Evolutionary conservation across 1,140 invertebrate species (phyloP), one percentile per base, ranked within the genome.

Genomic region (Nasonia longicornis): DNA sequence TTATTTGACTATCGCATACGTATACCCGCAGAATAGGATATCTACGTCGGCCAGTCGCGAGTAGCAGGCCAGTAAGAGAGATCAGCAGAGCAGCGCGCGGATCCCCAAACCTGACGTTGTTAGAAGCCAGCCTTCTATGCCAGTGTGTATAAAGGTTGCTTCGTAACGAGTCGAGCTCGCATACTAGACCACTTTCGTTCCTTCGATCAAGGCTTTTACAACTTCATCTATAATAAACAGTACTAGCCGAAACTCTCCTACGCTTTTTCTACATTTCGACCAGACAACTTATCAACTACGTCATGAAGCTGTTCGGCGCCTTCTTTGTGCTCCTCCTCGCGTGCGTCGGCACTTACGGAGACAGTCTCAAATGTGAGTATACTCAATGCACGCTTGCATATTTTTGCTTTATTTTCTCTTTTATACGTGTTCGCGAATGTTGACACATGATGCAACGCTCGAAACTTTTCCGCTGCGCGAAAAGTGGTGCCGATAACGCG

Each of bases 111-210:
- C 38, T 58, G 52, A 77, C 31, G 64, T 70, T 77, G 66, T 79
- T 83, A 84, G 69, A 84, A 85, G 58, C 84, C 82, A 89, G 93
- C 95, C 95, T 96, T 96, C 95, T 96, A 93, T 94, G 92, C 95
- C 95, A 96, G 95, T 95, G 95, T 92, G 95, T 95, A 94, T 95
- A 96, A 96, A 96, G 95, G 95, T 93, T 91, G 90, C 87, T 86
- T 85, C 83, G 76, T 58, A 58, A 78, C 38, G 58, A 73, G 52
- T 77, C 48, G 22, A 38, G 52, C 16, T 58, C 52, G 52, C 52
- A 58, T 7, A 58, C 1, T 48, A 48, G 8, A 48, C 14, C 45
- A 3, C 12, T 42, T 1, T 42, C 45, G 45, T 16, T 14, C 45
- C 14, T 48, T 48, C 10, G 14, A 3, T 3, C 42, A 8, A 48